These are phyloP conservation scores for Leptura quadrifasciata DNA, from an alignment of 2,888 invertebrate species.

Conservation along the genomic window DNA sequence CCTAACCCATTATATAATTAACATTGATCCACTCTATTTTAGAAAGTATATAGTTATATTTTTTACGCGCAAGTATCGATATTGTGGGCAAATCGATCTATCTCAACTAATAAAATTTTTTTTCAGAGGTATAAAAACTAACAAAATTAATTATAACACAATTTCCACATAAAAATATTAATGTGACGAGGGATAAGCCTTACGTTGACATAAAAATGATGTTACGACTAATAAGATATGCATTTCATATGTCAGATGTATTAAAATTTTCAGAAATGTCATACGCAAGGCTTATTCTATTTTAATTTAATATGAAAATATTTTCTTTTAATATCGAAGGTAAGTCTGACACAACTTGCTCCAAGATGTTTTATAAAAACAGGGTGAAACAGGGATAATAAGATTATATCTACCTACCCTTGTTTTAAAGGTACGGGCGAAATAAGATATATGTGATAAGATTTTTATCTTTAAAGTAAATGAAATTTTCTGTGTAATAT, in stretches of 20 bases:
- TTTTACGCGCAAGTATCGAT: no score
- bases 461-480: neutral
- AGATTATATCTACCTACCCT: conserved; percentile 7
- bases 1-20: no score
- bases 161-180: neutral
- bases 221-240: neutral
- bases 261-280: conserved; percentile 2
- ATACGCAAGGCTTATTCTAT: neutral
- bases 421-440: neutral
- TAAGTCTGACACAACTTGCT: neutral
- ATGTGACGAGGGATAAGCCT: neutral
- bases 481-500: neutral
- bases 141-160: neutral
- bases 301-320: conserved; percentile 7
- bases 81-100: no score
- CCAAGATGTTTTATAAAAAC: conserved; percentile 4
- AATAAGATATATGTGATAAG: neutral
- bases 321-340: conserved; percentile 3
- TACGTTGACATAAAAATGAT: neutral
- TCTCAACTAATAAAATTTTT: neutral
- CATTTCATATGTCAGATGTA: neutral
- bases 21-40: no score
- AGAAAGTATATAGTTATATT: no score
- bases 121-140: neutral
- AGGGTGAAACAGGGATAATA: neutral